Percentiles rank a stretch among this genome's conserved stretches.
These are phyloP conservation scores for Drosophila lacertosa DNA, from an alignment of 1,140 invertebrate genomes.

Conservation along the genomic window DNA sequence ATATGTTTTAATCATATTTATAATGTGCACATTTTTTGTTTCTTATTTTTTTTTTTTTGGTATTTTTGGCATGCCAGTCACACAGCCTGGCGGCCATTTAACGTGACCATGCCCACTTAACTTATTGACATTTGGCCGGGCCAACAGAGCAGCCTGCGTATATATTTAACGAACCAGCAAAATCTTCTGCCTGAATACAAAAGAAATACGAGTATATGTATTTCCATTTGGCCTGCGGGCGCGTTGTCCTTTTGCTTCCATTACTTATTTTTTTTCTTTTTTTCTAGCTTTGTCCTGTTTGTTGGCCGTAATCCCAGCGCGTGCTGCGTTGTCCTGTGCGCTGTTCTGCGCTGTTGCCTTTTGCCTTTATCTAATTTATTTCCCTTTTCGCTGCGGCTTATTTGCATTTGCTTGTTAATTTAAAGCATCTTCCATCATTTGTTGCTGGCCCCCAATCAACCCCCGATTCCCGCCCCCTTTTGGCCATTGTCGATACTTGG, in stretches of 20 bases:
- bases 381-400: conserved; percentile 56
- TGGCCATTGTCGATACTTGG: conserved; percentile 57
- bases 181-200: conserved; percentile 66
- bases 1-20: conserved; percentile 83
- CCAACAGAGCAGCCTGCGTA: conserved; percentile 27
- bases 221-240: conserved; percentile 39
- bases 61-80: conserved; percentile 41
- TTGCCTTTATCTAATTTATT: conserved; percentile 80
- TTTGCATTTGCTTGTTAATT: conserved; percentile 80
- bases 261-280: not conserved
- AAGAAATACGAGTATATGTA: conserved; percentile 48
- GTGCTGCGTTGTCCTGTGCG: conserved; percentile 46
- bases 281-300: conserved; percentile 37
- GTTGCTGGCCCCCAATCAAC: conserved; percentile 45
- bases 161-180: conserved; percentile 60
- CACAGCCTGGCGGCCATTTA: conserved; percentile 39
- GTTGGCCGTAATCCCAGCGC: conserved; percentile 44
- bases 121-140: conserved; percentile 74
- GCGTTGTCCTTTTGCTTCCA: conserved; percentile 34
- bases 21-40: conserved; percentile 40
- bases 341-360: conserved; percentile 60
- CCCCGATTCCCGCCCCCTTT: conserved; percentile 25
- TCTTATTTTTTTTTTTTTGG: not conserved
- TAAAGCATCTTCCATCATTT: conserved; percentile 81
- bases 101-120: conserved; percentile 72